phyloP scores from a whole-genome alignment of 2,113 vertebrate genomes.

The Peromyscus leucopus region DNA sequence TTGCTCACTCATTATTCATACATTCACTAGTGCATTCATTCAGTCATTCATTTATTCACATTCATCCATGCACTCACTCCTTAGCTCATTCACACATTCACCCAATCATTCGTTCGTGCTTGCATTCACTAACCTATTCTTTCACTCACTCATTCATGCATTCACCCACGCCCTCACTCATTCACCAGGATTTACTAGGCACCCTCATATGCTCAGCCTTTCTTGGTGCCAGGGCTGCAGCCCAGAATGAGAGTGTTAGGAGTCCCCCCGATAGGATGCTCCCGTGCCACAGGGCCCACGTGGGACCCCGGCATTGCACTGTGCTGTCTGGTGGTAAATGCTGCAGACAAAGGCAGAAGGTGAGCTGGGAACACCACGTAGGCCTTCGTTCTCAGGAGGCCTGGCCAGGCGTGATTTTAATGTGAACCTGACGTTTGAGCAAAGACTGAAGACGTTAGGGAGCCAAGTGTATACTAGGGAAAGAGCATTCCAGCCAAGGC shows the following conservation, averaged over 20 bases:
- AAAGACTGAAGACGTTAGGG: background rate
- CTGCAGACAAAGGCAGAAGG: background rate
- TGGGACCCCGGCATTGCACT: background rate
- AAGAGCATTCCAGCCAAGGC: background rate
- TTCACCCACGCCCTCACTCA: background rate
- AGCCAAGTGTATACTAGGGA: fast-evolving
- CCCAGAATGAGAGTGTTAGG: background rate
- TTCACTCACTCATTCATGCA: too few species aligned
- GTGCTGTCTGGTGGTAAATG: background rate
- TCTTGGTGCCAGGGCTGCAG: background rate
- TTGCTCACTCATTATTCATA: background rate
- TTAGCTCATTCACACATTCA: background rate
- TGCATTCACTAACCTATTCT: background rate
- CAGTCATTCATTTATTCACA: background rate
- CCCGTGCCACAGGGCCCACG: too few species aligned
- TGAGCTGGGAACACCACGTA: background rate
- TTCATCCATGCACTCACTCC: background rate
- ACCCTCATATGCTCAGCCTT: fast-evolving
- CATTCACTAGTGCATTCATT: background rate
- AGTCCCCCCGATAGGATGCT: background rate
- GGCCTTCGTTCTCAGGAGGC: background rate
- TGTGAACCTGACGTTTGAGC: background rate
- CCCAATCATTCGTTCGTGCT: background rate
- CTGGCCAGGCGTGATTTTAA: background rate
- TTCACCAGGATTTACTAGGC: background rate